Base-by-base conservation (phyloP, 2,113 vertebrate genomes). In the Halichoerus grypus region DNA sequence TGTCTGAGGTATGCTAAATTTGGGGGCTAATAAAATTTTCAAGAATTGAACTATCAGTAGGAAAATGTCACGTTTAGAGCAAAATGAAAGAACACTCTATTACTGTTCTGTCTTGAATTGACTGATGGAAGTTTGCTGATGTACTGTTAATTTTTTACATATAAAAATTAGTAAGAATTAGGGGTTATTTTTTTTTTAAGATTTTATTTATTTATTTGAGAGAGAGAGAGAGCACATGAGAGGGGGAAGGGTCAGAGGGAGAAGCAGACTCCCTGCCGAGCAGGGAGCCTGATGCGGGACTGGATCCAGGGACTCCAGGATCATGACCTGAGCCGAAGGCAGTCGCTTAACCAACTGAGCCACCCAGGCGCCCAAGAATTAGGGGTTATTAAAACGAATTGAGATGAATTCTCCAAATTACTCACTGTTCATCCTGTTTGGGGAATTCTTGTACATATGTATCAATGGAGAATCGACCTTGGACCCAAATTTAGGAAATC, bases 81-180 rank as follows among this genome's bases (percentile, higher is more conserved):
- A 83, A 72, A 74, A 36, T 88, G 8, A 51, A 83, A 49, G 2
- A 67, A 18, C 8, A 57, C 39, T 16, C 1, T 65, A 22, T 74
- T 83, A 31, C 33, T 88, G 12, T 16, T 7, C 12, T 55, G 7
- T 51, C 53, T 49, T 67, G 7, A 81, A 55, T 9, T 86, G 72
- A 71, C 51, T 46, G 36, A 69, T 59, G 36, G 28, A 91, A 80
- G 28, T 79, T 61, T 71, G 19, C 15, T 31, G 51, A 69, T 39
- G 21, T 36, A 77, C 33, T 77, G 8, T 61, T 74, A 36, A 8
- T 42, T 69, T 87, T 79, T 36, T 81, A 80, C 49, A 71, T 28
- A 88, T 16, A 94, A 71, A 93, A 88, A 80, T 71, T 85, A 93
- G 33, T 63, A 53, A 63, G 49, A 91, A 80, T 91, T n/a, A 51